Evolutionary conservation across 2,113 vertebrate genomes (phyloP), one percentile per base, ranked within the genome.

Genomic region (Ochotona princeps): DNA sequence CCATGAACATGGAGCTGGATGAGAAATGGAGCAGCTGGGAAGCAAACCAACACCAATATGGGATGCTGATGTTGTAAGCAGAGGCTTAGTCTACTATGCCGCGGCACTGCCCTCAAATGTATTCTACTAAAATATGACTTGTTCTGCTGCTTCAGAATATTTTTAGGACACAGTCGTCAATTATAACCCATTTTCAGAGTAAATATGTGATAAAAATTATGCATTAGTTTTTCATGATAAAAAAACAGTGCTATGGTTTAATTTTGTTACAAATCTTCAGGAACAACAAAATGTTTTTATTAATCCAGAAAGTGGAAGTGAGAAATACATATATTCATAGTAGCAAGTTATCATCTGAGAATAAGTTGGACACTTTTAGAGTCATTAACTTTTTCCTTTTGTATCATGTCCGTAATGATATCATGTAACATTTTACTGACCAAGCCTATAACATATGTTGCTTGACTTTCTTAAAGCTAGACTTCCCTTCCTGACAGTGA

Each of bases 201-300:
- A 87, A 44, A 74, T n/a, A 65, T 89, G 9, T 76, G 25, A 66
- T 44, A 47, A 89, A 91, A 73, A 67, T 28, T 61, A 57, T 67
- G 23, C 2, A 38, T 57, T 89, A 20, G 23, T 60, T 91, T 76
- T 15, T 51, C 44, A 47, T 54, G 14, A 63, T n/a, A 73, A 93
- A 93, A 51, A 72, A n/a, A 72, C 25, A 78, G 21, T 30, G 35
- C 23, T 81, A 78, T 2, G 54, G 2, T 12, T 57, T 78, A 67
- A 61, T 79, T 60, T 91, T 93, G 8, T 93, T 83, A n/a, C 81
- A 89, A 47, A 82, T 18, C 20, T 93, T 86, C 25, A 78, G 88
- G 67, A 83, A 35, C 17, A 83, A 69, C 10, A 87, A 75, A 80
- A 90, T 73, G 18, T 57, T 57, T 87, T 87, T 38, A 75, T 83